Percentiles rank a stretch among this genome's conserved stretches.
These are phyloP conservation scores for Megaleporinus macrocephalus DNA, from an alignment of 2,113 vertebrate species.

Conservation along the genomic window DNA sequence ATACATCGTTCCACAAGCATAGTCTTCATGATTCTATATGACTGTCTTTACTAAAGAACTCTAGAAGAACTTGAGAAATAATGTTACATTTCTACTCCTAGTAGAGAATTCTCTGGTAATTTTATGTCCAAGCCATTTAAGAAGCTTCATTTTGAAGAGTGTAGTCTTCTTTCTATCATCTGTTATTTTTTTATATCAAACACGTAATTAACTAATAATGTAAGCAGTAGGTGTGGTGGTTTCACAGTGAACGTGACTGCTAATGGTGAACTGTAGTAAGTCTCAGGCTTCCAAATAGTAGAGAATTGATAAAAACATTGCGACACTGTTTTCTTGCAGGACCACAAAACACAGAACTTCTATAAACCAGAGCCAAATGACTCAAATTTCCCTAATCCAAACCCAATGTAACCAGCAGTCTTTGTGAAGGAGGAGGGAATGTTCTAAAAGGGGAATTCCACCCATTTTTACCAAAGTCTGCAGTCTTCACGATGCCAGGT, in stretches of 20 bases:
- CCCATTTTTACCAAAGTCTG: neutral
- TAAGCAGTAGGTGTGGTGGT: neutral
- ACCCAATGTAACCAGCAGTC: neutral
- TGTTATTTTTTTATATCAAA: too few species aligned
- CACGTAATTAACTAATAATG: neutral
- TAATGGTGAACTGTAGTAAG: neutral
- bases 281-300: neutral
- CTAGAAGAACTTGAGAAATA: too few species aligned
- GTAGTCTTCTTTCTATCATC: too few species aligned
- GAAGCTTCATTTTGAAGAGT: neutral
- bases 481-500: too few species aligned
- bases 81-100: too few species aligned
- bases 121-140: too few species aligned
- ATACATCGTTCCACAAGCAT: too few species aligned
- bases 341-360: neutral
- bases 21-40: too few species aligned
- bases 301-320: neutral
- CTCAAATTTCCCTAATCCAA: neutral
- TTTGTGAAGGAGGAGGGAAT: neutral
- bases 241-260: neutral
- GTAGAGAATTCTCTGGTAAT: too few species aligned
- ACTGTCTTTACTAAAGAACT: too few species aligned
- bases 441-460: too few species aligned
- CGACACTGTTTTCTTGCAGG: neutral
- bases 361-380: slow-evolving; percentile 29